Conservation (phyloP, 2,797 vertebrate species). For the Mus spretus region DNA sequence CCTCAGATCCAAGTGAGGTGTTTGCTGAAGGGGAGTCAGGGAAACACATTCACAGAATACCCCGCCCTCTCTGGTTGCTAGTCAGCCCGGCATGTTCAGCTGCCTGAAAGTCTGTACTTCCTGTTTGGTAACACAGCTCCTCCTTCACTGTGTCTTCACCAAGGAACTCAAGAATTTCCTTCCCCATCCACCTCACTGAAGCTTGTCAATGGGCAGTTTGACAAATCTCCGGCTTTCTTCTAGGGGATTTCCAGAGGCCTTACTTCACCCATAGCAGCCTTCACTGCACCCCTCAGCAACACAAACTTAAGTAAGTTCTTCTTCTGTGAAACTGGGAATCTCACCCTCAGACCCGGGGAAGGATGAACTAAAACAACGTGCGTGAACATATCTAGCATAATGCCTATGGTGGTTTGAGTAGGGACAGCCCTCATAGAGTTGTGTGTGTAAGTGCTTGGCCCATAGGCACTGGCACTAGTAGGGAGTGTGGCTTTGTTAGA, state of each 20-base stretch:
- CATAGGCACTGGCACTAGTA: not conserved
- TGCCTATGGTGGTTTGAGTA: not conserved
- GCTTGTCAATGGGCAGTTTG: not conserved
- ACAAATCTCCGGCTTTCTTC: too few relatives aligned
- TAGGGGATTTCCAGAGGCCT: not conserved
- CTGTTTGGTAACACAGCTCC: not conserved
- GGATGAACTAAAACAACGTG: not conserved
- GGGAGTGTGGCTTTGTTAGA: not conserved
- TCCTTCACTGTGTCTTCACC: not conserved
- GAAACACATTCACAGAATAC: fast-evolving
- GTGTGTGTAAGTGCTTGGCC: not conserved
- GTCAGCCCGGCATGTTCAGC: not conserved
- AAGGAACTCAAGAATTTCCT: not conserved
- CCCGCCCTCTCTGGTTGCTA: fast-evolving
- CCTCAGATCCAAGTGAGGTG: not conserved
- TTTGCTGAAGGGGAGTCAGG: not conserved
- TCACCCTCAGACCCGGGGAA: not conserved
- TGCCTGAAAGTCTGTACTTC: not conserved
- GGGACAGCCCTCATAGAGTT: not conserved
- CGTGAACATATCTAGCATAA: too few relatives aligned
- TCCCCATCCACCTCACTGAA: not conserved
- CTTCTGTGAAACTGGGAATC: not conserved
- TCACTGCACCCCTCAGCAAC: fast-evolving
- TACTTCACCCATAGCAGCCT: not conserved
- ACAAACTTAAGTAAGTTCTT: not conserved